Conservation (phyloP, 2,113 vertebrate species). For the cat (Felis catus) region F.catus_Fca126_mat1.0 CM031418.1:83061001-83061500, state of each 20-base stretch:
- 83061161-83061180: conserved; percentile 97
- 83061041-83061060: conserved; percentile 96
- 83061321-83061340: background rate
- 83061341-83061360: background rate
- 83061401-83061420: background rate
- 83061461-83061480: background rate
- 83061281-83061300: background rate
- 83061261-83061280: background rate
- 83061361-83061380: background rate
- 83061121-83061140: conserved; percentile 97
- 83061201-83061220: conserved; percentile 94
- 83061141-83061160: conserved; percentile 98
- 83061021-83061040: conserved; percentile 97
- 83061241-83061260: background rate
- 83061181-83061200: conserved; percentile 98
- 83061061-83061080: conserved; percentile 99
- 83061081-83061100: conserved; percentile 96
- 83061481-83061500: background rate
- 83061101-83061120: conserved; percentile 98
- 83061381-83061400: background rate
- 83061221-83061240: conserved; percentile 23
- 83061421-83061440: background rate
- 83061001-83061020: conserved; percentile 98
- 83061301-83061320: background rate
- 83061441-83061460: background rate